Percentiles rank a stretch among this genome's conserved stretches.
These are phyloP conservation scores for Creontiades dilutus DNA, from an alignment of 2,888 invertebrate species.

Conservation along the genomic window DNA sequence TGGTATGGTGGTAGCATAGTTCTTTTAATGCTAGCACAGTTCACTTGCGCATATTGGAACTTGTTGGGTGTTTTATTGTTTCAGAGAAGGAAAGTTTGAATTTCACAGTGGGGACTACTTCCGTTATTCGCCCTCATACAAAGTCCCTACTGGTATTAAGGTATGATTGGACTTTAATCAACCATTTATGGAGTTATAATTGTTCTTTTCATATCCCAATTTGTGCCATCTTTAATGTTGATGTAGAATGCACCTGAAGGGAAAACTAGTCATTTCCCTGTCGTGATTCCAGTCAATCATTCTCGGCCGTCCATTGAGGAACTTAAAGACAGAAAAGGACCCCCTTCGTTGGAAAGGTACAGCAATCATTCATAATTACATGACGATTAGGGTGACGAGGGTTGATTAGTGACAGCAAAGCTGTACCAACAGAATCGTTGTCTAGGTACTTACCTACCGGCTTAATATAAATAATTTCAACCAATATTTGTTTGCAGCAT, in stretches of 20 bases:
- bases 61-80: not conserved
- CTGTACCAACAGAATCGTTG: too few species aligned
- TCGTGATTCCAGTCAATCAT: not conserved
- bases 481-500: not conserved
- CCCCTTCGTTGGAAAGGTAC: slow-evolving; percentile 15
- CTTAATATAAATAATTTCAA: too few species aligned
- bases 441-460: too few species aligned
- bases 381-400: not conserved
- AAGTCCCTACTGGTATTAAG: slow-evolving; percentile 10
- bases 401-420: not conserved
- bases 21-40: too few species aligned
- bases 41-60: too few species aligned
- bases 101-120: slow-evolving; percentile 27
- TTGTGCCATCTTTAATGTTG: not conserved
- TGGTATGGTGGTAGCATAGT: not conserved
- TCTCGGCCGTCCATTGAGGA: not conserved
- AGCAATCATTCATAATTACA: not conserved
- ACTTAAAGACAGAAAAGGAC: not conserved
- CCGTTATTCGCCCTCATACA: not conserved
- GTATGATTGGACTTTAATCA: not conserved
- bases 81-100: slow-evolving; percentile 36
- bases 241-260: not conserved
- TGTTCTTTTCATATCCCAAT: not conserved
- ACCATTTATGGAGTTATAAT: too few species aligned
- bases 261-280: not conserved